Conservation (phyloP, 2,797 vertebrate species). For the Pseudocheirus occidentalis region DNA sequence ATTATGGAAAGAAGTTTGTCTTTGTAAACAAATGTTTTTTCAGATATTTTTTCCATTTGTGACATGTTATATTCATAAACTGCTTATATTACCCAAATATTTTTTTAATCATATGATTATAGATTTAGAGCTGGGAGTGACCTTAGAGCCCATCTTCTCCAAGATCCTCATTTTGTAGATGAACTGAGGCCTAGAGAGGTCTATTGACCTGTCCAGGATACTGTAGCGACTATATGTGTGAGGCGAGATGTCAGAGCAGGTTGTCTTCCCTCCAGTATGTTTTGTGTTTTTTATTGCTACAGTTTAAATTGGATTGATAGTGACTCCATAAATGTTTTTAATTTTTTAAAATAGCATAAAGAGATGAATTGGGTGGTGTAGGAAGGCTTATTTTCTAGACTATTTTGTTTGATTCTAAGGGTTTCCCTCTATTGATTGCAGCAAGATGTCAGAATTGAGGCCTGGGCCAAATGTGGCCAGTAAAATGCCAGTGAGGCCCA, state of each 20-base stretch:
- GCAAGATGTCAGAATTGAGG: neutral
- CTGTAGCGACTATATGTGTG: neutral
- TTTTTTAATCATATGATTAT: neutral
- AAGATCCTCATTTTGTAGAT: neutral
- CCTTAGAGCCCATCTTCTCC: neutral
- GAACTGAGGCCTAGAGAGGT: neutral
- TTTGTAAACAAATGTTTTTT: slow-evolving; percentile 17
- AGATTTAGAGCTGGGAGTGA: neutral
- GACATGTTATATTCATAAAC: slow-evolving; percentile 20
- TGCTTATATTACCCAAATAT: slow-evolving; percentile 25
- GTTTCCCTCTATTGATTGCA: neutral
- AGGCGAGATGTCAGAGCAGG: neutral
- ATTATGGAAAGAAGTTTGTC: slow-evolving; percentile 31
- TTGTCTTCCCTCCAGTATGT: neutral
- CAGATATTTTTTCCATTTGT: slow-evolving; percentile 7
- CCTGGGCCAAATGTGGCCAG: neutral
- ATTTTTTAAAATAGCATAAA: slow-evolving; percentile 53
- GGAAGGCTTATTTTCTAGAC: slow-evolving; percentile 42
- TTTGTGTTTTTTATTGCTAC: slow-evolving; percentile 34
- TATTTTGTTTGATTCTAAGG: neutral
- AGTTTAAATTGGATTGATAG: slow-evolving; percentile 18
- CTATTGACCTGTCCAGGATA: neutral
- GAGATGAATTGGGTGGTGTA: slow-evolving; percentile 6
- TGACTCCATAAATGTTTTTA: neutral
- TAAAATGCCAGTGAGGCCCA: neutral